Percentiles rank a stretch among this genome's conserved stretches.
Evolutionary conservation across 2,797 vertebrate genomes (phyloP).

Genomic region (Clamator glandarius): DNA sequence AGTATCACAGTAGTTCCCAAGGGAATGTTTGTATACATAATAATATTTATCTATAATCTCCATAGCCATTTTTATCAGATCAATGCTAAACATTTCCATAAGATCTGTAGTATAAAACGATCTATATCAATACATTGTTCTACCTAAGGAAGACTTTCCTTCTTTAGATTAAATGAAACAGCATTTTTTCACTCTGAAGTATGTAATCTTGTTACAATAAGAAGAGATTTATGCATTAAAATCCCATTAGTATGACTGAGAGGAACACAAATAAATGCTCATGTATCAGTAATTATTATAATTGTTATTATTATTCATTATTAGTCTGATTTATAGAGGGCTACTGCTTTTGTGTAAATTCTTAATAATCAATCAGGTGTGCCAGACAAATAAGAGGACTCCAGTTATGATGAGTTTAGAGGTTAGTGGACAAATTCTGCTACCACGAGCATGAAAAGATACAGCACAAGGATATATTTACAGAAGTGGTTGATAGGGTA

Average conservation of each 20-base stretch:
- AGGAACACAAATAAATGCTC: constrained; percentile 30
- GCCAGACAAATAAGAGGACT: neutral
- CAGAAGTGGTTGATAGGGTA: neutral
- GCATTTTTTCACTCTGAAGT: neutral
- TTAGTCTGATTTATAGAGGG: constrained; percentile 25
- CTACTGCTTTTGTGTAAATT: constrained; percentile 20
- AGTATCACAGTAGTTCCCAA: constrained; percentile 30
- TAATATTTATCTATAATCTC: constrained; percentile 31
- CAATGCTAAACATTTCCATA: constrained; percentile 4
- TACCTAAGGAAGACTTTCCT: neutral
- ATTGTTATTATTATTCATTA: constrained; percentile 50
- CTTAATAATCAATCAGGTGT: constrained; percentile 21
- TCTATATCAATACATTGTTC: neutral
- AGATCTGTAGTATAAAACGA: neutral
- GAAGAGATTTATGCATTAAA: constrained; percentile 18
- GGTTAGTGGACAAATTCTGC: neutral
- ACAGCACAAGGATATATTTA: neutral
- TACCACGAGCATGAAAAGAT: neutral
- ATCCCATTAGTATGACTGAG: constrained; percentile 19
- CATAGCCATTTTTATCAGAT: constrained; percentile 40
- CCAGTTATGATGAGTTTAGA: neutral
- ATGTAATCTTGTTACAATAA: neutral
- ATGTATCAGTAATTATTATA: constrained; percentile 45
- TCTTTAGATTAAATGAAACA: constrained; percentile 7
- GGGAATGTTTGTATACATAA: constrained; percentile 37